phyloP scores from a whole-genome alignment of 2,888 invertebrate species.

The Andrena flavipes region DNA sequence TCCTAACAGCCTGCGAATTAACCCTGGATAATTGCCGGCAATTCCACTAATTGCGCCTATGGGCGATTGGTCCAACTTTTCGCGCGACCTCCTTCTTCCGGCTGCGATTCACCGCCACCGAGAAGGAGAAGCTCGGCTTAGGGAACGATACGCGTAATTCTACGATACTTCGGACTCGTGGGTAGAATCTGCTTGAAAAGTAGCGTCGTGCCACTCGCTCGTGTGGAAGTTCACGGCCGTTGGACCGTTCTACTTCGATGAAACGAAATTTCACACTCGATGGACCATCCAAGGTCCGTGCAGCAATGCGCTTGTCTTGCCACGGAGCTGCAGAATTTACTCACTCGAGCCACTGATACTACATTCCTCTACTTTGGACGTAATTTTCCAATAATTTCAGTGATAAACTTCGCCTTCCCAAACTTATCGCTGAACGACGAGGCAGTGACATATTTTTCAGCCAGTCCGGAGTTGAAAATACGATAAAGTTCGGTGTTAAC shows the following conservation, averaged over 20 bases:
- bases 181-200: not conserved
- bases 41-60: slow-evolving; percentile 79
- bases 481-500: slow-evolving; percentile 37
- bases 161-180: not conserved
- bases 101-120: not conserved
- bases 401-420: too few relatives aligned
- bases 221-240: slow-evolving; percentile 16
- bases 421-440: not conserved
- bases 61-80: slow-evolving; percentile 81
- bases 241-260: slow-evolving; percentile 11
- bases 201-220: not conserved
- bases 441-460: slow-evolving; percentile 8
- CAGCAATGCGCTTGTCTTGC: not conserved
- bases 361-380: not conserved
- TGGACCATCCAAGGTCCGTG: slow-evolving; percentile 10
- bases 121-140: not conserved
- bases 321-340: not conserved
- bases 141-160: not conserved
- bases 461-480: slow-evolving; percentile 7
- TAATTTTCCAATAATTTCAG: slow-evolving; percentile 10
- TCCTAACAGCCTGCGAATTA: slow-evolving; percentile 80
- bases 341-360: not conserved
- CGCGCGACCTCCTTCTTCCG: slow-evolving; percentile 60
- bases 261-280: slow-evolving; percentile 32
- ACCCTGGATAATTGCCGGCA: slow-evolving; percentile 81